Base-by-base conservation (phyloP, 2,113 vertebrate species). In the Chitala chitala region DNA sequence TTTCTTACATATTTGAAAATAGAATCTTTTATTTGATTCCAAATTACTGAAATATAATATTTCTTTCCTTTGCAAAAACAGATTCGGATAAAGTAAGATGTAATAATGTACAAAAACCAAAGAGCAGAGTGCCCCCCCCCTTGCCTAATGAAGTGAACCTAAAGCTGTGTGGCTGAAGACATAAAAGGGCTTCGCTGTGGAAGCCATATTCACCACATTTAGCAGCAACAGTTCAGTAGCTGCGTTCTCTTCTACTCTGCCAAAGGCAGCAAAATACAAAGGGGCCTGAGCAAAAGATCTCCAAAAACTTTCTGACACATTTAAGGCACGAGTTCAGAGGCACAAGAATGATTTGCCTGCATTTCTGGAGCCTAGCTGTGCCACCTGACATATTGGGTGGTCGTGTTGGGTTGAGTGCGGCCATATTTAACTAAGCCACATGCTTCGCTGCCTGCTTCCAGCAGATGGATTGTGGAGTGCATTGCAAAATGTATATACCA, bases 1-100 rank as follows among this genome's bases (percentile, higher is more conserved):
- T 64, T 75, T 53, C 53, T 76, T 71, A 72, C 72, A 73, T 77
- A 79, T 77, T 79, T 72, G 70, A 80, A 80, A 80, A 77, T 78
- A 79, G 66, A 80, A 74, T 50, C 72, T 61, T 71, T 64, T 22
- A 63, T 46, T 38, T 51, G n/a, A 65, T 46, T 68, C 22, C 36
- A 71, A 74, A 77, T 77, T 63, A 76, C 56, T 71, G 66, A 56
- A 55, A 31, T 74, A 58, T 75, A 56, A 75, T 71, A 65, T 73
- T 75, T 73, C 55, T 70, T 59, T 63, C 33, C 55, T 69, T 38
- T 13, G 59, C 63, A 46, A 73, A 78, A 64, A 71, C 29, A 72
- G 20, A 29, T 59, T 44, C 17, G 55, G 38, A 65, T 26, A 33
- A 44, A 74, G 29, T 70, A 66, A 46, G 56, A 44, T 70, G 64